phyloP scores from a whole-genome alignment of 2,113 vertebrate species.

The Sprattus sprattus region DNA sequence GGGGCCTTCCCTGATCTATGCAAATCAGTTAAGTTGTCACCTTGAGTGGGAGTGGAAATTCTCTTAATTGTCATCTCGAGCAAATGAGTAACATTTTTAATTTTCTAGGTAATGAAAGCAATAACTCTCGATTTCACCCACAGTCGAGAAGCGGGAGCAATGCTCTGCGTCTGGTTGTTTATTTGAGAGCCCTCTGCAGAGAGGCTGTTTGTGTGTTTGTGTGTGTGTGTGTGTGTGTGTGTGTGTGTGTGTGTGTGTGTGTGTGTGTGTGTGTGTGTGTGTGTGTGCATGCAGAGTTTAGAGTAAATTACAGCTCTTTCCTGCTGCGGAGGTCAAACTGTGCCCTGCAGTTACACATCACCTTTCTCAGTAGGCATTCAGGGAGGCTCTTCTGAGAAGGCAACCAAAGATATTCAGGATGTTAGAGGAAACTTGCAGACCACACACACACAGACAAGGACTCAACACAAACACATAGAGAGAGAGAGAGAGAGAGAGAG shows the following conservation, averaged over 20 bases:
- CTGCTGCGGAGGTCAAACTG: conserved; percentile 9
- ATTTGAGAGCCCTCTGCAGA: neutral
- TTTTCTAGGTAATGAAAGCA: neutral
- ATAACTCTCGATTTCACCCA: neutral
- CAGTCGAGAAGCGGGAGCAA: neutral
- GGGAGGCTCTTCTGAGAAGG: neutral
- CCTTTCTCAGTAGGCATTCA: conserved; percentile 24
- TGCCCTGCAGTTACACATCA: neutral
- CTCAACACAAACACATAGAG: conserved; percentile 18
- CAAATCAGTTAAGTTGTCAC: neutral
- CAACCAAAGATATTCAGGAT: neutral
- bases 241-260: neutral
- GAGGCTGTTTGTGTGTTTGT: neutral
- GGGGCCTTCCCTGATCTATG: neutral
- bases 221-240: too few species aligned
- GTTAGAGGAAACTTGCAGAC: conserved; percentile 11
- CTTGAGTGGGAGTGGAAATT: conserved; percentile 2
- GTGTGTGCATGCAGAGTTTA: neutral
- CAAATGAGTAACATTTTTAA: neutral
- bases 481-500: conserved; percentile 17
- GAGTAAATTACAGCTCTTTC: conserved; percentile 10
- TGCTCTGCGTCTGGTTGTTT: neutral
- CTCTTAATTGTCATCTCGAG: neutral
- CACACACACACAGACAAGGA: conserved; percentile 23
- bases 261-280: neutral